These are phyloP conservation scores for Thera britannica DNA, from an alignment of 2,888 invertebrate species.

Conservation along the genomic window DNA sequence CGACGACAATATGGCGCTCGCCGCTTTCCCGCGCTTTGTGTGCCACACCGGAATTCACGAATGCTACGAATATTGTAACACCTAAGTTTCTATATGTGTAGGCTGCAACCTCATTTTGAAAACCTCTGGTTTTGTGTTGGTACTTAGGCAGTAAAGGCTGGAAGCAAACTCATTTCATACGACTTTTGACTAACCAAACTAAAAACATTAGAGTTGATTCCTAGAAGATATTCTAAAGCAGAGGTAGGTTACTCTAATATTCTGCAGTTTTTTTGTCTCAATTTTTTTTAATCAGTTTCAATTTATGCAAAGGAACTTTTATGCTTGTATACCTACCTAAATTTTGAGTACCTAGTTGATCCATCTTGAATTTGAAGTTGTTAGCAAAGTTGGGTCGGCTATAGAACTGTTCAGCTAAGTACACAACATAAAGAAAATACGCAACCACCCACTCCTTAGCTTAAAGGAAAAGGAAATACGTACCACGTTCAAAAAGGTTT, in stretches of 20 bases:
- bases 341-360: not conserved
- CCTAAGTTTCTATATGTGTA: conserved; percentile 40
- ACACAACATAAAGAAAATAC: conserved; percentile 41
- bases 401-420: conserved; percentile 35
- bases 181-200: too few species aligned
- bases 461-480: conserved; percentile 49
- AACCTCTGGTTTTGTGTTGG: conserved; percentile 7
- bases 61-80: conserved; percentile 49
- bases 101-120: conserved; percentile 22
- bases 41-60: conserved; percentile 43
- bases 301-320: too few species aligned
- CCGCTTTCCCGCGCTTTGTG: conserved; percentile 72
- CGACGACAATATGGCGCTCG: conserved; percentile 78
- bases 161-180: too few species aligned
- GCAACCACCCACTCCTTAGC: conserved; percentile 44
- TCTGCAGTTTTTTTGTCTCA: too few species aligned
- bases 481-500: conserved; percentile 61
- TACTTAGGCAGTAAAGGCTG: not conserved
- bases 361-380: not conserved
- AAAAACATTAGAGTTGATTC: too few species aligned
- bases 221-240: too few species aligned
- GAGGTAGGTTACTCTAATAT: too few species aligned
- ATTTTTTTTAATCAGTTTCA: too few species aligned
- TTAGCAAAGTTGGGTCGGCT: conserved; percentile 38
- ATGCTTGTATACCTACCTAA: not conserved